Evolutionary conservation across 2,113 vertebrate species (phyloP), one percentile per base, ranked within the genome.

Genomic region (Riparia riparia): DNA sequence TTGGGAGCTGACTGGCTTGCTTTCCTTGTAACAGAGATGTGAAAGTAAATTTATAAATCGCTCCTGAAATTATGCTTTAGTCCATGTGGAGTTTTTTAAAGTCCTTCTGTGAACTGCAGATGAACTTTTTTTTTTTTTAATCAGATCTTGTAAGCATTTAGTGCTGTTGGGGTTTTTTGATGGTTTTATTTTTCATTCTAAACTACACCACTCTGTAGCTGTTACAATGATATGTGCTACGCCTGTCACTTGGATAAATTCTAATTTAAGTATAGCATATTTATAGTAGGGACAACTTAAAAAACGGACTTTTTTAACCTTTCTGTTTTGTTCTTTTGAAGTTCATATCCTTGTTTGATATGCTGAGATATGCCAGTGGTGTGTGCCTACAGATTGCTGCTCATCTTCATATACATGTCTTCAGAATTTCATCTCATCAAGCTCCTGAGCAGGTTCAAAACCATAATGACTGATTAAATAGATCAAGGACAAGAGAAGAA

Each of bases 301-400:
- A 41, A n/a, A 47, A 17, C 11, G 3, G 4, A 31, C 34, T 51
- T 54, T 93, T 90, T 97, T 97, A 97, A 61, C 29, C 81, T 32
- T 91, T 95, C 82, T 97, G 19, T 91, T 64, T 95, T 96, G 94
- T 89, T 95, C 66, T 97, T 95, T 98, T 97, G 42, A 97, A 99
- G 99, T 97, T 99, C 87, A 96, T 99, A 94, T 99, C 99, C 45
- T 95, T 98, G 88, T 91, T 99, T 97, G 99, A 99, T 98, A 98
- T 99, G 97, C 92, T 98, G 57, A 98, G 98, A 93, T 99, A 99
- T 98, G 99, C 99, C 96, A 98, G 98, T 81, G 98, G 98, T 45
- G 97, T 99, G 80, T 99, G 99, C 97, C 97, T 99, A 74, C 99
- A 99, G 98, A 99, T 99, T 89, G 98, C 99, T 81, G 97, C 98